phyloP scores from a whole-genome alignment of 1,140 invertebrate genomes.

The Dendroctonus valens region DNA sequence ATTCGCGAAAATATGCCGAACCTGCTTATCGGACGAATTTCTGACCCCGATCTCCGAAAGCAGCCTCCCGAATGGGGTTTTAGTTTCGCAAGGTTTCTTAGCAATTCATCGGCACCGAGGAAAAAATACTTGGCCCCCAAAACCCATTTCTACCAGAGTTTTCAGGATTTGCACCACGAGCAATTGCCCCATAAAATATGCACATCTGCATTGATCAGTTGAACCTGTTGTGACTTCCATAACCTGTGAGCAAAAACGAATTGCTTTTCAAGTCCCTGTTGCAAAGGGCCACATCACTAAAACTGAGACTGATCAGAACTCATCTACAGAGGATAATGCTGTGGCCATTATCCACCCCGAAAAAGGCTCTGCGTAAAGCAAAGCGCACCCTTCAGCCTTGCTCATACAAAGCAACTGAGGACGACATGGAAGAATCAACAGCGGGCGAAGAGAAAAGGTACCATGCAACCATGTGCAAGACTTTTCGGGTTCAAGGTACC shows the following conservation, averaged over 20 bases:
- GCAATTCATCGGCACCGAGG: background rate
- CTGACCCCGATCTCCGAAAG: slow-evolving; percentile 27
- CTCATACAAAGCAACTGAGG: background rate
- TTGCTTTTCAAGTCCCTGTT: slow-evolving; percentile 15
- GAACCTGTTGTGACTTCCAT: slow-evolving; percentile 29
- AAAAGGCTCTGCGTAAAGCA: background rate
- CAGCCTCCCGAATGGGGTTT: slow-evolving; percentile 5
- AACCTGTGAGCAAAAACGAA: slow-evolving; percentile 25
- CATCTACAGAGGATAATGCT: background rate
- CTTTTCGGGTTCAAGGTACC: slow-evolving; percentile 44
- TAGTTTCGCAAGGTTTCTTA: background rate
- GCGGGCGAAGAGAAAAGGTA: slow-evolving; percentile 31
- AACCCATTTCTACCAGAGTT: slow-evolving; percentile 9
- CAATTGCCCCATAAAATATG: slow-evolving; percentile 37
- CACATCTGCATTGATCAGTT: slow-evolving; percentile 32
- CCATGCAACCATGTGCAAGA: slow-evolving; percentile 45
- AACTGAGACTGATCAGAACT: background rate
- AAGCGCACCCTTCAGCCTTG: background rate
- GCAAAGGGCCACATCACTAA: background rate
- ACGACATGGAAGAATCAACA: background rate
- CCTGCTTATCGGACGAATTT: slow-evolving; percentile 29
- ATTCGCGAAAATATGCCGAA: slow-evolving; percentile 32
- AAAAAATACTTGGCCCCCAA: background rate
- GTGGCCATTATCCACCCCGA: background rate
- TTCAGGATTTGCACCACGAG: slow-evolving; percentile 27